phyloP scores from a whole-genome alignment of 2,888 invertebrate genomes.

The Melieria crassipennis region DNA sequence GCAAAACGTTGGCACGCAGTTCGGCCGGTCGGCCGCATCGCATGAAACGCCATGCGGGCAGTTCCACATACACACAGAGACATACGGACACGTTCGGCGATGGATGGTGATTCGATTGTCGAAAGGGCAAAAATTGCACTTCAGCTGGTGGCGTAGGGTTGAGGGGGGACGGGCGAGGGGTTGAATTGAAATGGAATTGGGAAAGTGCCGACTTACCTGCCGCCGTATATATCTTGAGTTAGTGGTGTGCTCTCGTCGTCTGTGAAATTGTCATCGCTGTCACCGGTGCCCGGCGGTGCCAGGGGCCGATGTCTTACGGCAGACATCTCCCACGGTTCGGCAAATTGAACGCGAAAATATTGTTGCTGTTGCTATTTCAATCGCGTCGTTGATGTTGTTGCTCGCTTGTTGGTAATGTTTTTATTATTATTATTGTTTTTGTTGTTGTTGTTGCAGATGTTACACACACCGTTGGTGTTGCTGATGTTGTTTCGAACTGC shows the following conservation, averaged over 20 bases:
- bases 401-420: not conserved
- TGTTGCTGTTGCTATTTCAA: constrained; percentile 9
- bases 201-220: constrained; percentile 75
- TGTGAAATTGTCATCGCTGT: constrained; percentile 80
- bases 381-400: constrained; percentile 7
- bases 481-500: constrained; percentile 6
- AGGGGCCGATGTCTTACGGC: constrained; percentile 73
- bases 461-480: not conserved
- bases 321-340: constrained; percentile 67
- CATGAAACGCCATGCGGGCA: not conserved
- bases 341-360: constrained; percentile 17
- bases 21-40: too few relatives aligned
- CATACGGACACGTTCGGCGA: not conserved
- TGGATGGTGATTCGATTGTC: too few relatives aligned
- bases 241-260: constrained; percentile 90
- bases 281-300: constrained; percentile 67
- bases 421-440: not conserved
- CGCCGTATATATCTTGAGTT: constrained; percentile 88
- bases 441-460: not conserved
- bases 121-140: not conserved
- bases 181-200: not conserved
- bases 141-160: not conserved
- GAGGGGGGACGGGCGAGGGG: not conserved
- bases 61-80: not conserved
- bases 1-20: not conserved